phyloP scores from a whole-genome alignment of 2,888 invertebrate genomes.

The Sinelater perroti region DNA sequence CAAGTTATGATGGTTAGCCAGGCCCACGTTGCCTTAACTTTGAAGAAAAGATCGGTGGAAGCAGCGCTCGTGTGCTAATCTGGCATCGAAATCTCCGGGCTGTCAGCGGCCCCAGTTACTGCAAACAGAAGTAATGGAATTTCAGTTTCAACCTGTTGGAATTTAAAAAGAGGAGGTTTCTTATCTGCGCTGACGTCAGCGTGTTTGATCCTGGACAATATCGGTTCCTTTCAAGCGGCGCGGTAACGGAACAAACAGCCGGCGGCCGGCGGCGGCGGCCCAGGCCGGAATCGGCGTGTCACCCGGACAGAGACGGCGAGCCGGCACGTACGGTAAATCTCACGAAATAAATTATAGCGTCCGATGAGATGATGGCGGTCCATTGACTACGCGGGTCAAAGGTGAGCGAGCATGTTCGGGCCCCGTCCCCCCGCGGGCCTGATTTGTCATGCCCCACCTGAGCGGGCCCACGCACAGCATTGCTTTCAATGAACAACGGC shows the following conservation, averaged over 20 bases:
- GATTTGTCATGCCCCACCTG: constrained; percentile 60
- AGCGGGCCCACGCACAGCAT: constrained; percentile 54
- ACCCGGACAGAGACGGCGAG: constrained; percentile 38
- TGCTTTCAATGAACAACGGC: constrained; percentile 50
- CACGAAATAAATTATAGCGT: constrained; percentile 56
- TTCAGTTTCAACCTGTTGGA: too few species aligned
- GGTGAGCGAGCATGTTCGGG: constrained; percentile 57
- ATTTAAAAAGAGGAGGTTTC: too few species aligned
- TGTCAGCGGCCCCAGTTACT: too few species aligned
- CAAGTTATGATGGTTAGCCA: too few species aligned
- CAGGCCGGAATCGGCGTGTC: constrained; percentile 26
- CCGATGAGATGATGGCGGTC: constrained; percentile 59
- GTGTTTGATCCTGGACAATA: constrained; percentile 42
- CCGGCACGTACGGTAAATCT: constrained; percentile 44
- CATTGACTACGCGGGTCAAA: constrained; percentile 58
- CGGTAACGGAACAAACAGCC: constrained; percentile 36
- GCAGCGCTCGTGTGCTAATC: too few species aligned
- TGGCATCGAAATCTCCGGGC: too few species aligned
- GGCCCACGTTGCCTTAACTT: too few species aligned
- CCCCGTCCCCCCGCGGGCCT: constrained; percentile 50
- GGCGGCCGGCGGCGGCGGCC: not conserved
- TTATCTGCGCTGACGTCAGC: too few species aligned
- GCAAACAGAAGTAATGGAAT: too few species aligned
- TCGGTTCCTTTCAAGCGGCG: constrained; percentile 30
- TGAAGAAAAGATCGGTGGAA: too few species aligned